Evolutionary conservation across 2,888 invertebrate species (phyloP).

Genomic region (Gibbula magus): DNA sequence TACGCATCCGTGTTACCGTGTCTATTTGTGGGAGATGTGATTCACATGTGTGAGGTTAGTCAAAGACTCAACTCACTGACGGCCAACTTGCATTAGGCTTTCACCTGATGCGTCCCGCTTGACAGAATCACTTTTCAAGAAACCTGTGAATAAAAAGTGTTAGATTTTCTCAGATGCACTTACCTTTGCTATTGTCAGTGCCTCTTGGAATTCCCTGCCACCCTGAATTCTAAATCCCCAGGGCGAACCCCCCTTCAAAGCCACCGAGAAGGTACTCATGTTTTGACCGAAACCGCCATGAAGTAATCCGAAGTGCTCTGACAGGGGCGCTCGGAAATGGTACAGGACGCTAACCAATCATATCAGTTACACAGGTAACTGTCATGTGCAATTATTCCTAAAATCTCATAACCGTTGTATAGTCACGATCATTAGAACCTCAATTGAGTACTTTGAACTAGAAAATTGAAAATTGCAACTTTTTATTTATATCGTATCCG

Average conservation of each 20-base stretch:
- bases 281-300: constrained; percentile 60
- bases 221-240: constrained; percentile 94
- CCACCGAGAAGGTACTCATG: constrained; percentile 77
- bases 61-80: not conserved
- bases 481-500: not conserved
- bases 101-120: not conserved
- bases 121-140: not conserved
- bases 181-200: constrained; percentile 81
- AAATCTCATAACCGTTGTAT: too few relatives aligned
- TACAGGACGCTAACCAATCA: not conserved
- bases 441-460: too few relatives aligned
- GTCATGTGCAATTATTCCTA: too few relatives aligned
- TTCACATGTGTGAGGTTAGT: not conserved
- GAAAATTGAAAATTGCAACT: not conserved
- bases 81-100: not conserved
- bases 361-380: not conserved
- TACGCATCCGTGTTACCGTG: not conserved
- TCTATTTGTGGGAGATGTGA: not conserved
- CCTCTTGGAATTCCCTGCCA: constrained; percentile 86
- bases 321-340: constrained; percentile 11
- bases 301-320: constrained; percentile 30
- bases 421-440: too few relatives aligned
- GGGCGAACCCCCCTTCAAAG: constrained; percentile 87
- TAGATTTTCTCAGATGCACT: constrained; percentile 32
- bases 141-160: not conserved